phyloP scores from a whole-genome alignment of 2,797 vertebrate genomes.

The Leptatherina wallacei region DNA sequence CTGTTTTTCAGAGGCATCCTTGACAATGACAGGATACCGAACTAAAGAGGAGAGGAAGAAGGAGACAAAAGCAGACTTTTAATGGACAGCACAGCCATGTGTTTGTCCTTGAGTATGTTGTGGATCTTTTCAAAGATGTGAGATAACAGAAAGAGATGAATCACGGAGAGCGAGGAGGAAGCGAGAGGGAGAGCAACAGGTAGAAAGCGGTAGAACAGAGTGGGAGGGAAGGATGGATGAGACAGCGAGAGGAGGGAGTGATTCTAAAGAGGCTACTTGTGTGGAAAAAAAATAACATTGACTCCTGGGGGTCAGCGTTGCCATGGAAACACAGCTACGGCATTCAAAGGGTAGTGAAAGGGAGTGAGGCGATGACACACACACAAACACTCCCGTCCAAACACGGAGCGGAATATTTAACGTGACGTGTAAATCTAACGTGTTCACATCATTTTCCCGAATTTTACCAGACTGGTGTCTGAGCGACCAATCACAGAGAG shows the following conservation, averaged over 20 bases:
- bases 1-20: constrained; percentile 40
- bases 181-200: constrained; percentile 36
- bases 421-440: neutral
- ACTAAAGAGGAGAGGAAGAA: constrained; percentile 9
- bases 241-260: constrained; percentile 36
- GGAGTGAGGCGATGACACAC: constrained; percentile 70
- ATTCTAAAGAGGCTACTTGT: constrained; percentile 80
- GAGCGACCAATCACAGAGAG: too few relatives aligned
- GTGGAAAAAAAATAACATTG: constrained; percentile 72
- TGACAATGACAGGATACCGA: constrained; percentile 27
- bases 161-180: constrained; percentile 6
- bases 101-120: too few relatives aligned
- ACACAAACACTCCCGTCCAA: constrained; percentile 36
- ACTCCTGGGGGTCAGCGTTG: constrained; percentile 84
- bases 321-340: constrained; percentile 85
- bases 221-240: constrained; percentile 42
- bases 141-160: constrained; percentile 14
- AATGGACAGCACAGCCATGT: neutral
- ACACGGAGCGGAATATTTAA: constrained; percentile 1
- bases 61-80: constrained; percentile 8
- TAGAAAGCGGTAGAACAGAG: constrained; percentile 47
- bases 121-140: too few relatives aligned
- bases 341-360: constrained; percentile 84
- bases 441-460: too few relatives aligned
- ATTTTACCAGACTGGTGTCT: too few relatives aligned